Percentiles rank a stretch among this genome's conserved stretches.
Conservation (phyloP, 2,113 vertebrate species). For the Pomatorhinus ruficollis region DNA sequence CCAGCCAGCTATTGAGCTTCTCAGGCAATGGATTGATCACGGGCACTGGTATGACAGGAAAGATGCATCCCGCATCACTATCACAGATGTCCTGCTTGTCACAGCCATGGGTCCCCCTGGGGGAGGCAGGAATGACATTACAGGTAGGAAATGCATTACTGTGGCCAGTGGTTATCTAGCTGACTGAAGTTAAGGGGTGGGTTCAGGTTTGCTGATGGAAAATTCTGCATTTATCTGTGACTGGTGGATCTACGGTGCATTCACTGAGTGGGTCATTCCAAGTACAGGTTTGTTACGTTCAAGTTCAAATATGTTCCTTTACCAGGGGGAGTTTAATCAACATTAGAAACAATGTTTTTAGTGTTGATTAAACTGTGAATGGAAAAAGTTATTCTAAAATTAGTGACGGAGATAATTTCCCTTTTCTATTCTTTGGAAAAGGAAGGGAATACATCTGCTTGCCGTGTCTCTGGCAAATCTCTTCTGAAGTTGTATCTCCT, state of each 20-base stretch:
- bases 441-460: background rate
- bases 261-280: background rate
- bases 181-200: background rate
- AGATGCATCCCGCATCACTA: conserved; percentile 80
- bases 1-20: conserved; percentile 90
- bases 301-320: background rate
- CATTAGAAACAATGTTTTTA: background rate
- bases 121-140: conserved; percentile 90
- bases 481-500: background rate
- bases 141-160: conserved; percentile 73
- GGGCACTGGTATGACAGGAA: conserved; percentile 92
- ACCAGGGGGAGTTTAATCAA: background rate
- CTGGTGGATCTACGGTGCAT: background rate
- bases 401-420: background rate
- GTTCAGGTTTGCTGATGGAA: background rate
- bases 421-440: background rate
- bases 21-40: conserved; percentile 90
- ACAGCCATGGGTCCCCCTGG: conserved; percentile 94
- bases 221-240: background rate
- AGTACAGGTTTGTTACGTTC: background rate
- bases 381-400: background rate
- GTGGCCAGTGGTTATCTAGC: background rate
- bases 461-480: background rate
- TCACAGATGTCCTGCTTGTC: conserved; percentile 83
- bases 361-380: background rate